These are phyloP conservation scores for Pseudanteris insignis DNA, from an alignment of 2,888 invertebrate species.

Conservation along the genomic window DNA sequence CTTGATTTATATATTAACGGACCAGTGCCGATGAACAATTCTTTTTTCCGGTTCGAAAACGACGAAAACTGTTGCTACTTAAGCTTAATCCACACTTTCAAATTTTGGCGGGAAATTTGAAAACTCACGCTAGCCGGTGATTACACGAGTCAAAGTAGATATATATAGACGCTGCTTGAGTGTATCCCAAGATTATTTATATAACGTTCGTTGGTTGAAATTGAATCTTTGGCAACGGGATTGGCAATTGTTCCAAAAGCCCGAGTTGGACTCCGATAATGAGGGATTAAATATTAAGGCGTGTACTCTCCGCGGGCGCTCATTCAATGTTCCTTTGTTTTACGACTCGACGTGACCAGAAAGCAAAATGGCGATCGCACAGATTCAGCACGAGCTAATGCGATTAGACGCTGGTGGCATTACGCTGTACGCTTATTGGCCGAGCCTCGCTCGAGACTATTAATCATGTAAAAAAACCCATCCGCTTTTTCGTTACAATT, in stretches of 20 bases:
- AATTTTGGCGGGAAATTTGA: no score
- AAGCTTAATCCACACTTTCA: no score
- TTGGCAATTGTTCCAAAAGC: constrained; percentile 66
- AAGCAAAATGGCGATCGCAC: constrained; percentile 60
- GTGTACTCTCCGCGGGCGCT: constrained; percentile 54
- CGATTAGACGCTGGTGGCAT: constrained; percentile 54
- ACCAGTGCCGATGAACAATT: no score
- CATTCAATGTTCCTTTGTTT: constrained; percentile 64
- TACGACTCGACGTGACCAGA: constrained; percentile 65
- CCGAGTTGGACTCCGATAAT: constrained; percentile 60
- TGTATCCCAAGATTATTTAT: no score
- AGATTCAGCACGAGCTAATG: constrained; percentile 51
- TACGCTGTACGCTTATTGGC: constrained; percentile 13
- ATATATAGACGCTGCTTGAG: no score
- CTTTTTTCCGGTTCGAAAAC: not conserved
- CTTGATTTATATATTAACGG: no score
- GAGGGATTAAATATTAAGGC: constrained; percentile 66
- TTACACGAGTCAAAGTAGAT: no score
- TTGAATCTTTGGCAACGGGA: constrained; percentile 57
- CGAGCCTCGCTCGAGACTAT: constrained; percentile 18
- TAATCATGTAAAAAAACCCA: constrained; percentile 33
- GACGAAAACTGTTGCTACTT: no score
- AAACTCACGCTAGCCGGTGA: no score
- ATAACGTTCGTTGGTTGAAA: constrained; percentile 22
- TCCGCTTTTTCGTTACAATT: constrained; percentile 28